Evolutionary conservation across 2,113 vertebrate species (phyloP).

Genomic region (Brienomyrus longianalis): DNA sequence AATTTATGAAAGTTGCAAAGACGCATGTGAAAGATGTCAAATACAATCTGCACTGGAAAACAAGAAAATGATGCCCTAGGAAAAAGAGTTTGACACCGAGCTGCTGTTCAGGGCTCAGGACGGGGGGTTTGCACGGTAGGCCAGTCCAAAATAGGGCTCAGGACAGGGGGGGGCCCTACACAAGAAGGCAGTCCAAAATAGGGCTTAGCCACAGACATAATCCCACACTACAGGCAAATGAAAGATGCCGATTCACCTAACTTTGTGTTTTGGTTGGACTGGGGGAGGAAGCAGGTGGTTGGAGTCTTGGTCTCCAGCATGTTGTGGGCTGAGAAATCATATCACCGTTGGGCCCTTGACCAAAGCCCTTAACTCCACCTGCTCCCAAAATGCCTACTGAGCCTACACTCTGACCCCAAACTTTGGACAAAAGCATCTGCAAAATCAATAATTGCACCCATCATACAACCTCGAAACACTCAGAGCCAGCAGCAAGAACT

Average conservation of each 20-base stretch:
- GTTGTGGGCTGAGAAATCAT: neutral
- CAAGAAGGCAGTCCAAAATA: neutral
- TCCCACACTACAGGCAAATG: neutral
- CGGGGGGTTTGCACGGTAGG: neutral
- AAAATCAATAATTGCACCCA: neutral
- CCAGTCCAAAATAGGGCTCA: neutral
- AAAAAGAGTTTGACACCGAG: neutral
- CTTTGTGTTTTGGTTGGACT: neutral
- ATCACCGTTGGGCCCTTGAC: neutral
- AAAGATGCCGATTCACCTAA: neutral
- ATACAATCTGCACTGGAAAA: neutral
- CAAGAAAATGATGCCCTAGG: neutral
- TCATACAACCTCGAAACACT: neutral
- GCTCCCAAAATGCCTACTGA: neutral
- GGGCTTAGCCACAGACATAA: neutral
- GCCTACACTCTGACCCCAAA: neutral
- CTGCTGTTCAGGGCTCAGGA: neutral
- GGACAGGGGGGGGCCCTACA: too few relatives aligned
- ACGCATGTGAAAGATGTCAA: neutral
- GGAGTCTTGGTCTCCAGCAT: neutral
- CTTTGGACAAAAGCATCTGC: neutral
- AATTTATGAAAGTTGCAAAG: neutral
- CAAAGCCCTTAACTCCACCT: neutral
- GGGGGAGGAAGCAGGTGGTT: neutral
- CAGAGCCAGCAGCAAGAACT: neutral